Conservation (phyloP, 2,113 vertebrate genomes). For the Apodemus speciosus region DNA sequence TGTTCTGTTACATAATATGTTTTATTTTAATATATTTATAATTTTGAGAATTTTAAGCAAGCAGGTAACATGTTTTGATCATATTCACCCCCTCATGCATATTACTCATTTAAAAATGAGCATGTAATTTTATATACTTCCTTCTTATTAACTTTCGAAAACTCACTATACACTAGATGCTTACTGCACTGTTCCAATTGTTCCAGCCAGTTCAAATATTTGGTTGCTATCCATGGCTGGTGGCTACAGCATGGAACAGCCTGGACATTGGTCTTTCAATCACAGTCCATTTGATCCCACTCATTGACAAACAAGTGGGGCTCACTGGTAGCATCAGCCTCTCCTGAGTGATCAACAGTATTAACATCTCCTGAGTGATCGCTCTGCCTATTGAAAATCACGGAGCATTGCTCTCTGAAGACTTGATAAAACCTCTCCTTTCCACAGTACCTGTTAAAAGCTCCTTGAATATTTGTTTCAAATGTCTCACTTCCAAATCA, state of each 20-base stretch:
- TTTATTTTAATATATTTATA: neutral
- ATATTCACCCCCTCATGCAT: neutral
- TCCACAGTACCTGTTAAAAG: slow-evolving; percentile 35
- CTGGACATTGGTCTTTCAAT: neutral
- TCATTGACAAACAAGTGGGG: neutral
- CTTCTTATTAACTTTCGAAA: neutral
- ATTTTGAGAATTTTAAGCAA: neutral
- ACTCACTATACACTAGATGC: neutral
- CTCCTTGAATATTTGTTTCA: slow-evolving; percentile 38
- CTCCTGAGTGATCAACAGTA: neutral
- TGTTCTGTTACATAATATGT: neutral
- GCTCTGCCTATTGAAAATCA: neutral
- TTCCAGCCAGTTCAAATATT: neutral
- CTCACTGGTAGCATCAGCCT: neutral
- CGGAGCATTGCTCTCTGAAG: neutral
- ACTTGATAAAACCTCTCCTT: neutral
- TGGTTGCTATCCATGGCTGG: neutral
- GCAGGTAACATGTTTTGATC: neutral
- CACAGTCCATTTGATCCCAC: neutral
- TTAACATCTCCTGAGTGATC: neutral
- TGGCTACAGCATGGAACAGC: neutral
- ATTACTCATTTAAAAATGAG: neutral
- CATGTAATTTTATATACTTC: neutral
- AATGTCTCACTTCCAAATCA: neutral
- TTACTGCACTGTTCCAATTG: neutral